phyloP scores from a whole-genome alignment of 1,140 invertebrate species.

The Aphaenogaster ashmeadi region DNA sequence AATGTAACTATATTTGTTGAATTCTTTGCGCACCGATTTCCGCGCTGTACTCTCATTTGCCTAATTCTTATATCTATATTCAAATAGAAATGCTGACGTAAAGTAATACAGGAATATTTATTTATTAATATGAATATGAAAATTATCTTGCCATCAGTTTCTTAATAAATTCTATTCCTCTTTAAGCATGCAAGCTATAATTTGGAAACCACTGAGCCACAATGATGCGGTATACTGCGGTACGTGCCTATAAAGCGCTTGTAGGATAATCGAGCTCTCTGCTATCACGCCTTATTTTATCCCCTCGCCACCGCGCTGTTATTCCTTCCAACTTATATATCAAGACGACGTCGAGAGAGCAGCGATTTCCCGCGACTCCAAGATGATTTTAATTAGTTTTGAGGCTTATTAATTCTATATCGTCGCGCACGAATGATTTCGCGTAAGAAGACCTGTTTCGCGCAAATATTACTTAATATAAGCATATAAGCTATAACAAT shows the following conservation, averaged over 20 bases:
- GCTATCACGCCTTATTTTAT: constrained; percentile 49
- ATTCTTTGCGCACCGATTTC: too few species aligned
- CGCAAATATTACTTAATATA: constrained; percentile 1
- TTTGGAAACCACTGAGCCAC: constrained; percentile 16
- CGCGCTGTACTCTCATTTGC: too few species aligned
- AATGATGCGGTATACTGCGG: constrained; percentile 26
- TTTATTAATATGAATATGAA: background rate
- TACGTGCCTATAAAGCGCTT: constrained; percentile 22
- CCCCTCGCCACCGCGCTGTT: background rate
- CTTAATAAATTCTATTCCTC: constrained; percentile 10
- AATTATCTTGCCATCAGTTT: background rate
- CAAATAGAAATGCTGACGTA: background rate
- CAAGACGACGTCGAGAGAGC: constrained; percentile 13
- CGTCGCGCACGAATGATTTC: background rate
- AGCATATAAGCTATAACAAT: background rate
- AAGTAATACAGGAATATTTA: background rate
- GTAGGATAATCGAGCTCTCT: constrained; percentile 18
- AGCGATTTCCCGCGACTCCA: constrained; percentile 7
- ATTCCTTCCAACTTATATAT: constrained; percentile 43
- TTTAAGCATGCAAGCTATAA: constrained; percentile 3
- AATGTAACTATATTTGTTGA: too few species aligned
- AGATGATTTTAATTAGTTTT: constrained; percentile 51
- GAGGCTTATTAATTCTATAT: constrained; percentile 38
- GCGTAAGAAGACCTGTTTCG: background rate
- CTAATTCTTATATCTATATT: too few species aligned